These are phyloP conservation scores for Thalassarche chlororhynchos DNA, from an alignment of 2,113 vertebrate species.

Conservation along the genomic window DNA sequence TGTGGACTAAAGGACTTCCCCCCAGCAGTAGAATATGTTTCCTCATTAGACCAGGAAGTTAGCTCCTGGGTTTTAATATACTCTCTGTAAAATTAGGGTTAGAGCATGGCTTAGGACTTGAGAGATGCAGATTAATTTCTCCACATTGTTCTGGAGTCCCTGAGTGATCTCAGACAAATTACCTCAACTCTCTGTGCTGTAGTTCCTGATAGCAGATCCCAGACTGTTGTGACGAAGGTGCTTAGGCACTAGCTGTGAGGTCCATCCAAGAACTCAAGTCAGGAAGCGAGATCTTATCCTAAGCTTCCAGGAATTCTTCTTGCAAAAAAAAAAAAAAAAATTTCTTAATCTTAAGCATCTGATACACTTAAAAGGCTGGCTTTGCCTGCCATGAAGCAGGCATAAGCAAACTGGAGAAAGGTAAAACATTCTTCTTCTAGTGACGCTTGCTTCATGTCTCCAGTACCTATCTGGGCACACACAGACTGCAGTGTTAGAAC, in stretches of 20 bases:
- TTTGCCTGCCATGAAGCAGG: background rate
- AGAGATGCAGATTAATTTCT: background rate
- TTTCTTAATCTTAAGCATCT: background rate
- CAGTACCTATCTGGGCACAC: background rate
- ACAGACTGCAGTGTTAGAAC: background rate
- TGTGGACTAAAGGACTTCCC: background rate
- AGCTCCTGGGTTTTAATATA: background rate
- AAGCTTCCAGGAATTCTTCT: constrained; percentile 51
- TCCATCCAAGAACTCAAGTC: background rate
- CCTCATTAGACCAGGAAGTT: background rate
- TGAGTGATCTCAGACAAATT: background rate
- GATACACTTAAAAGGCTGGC: background rate
- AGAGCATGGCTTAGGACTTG: background rate
- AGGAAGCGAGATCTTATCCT: constrained; percentile 16
- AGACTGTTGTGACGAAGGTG: background rate
- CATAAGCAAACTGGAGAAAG: background rate
- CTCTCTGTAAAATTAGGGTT: background rate
- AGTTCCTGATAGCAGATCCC: background rate
- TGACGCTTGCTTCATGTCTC: background rate
- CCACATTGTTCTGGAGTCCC: background rate
- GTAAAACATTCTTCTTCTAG: background rate
- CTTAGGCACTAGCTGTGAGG: background rate
- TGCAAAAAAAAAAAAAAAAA: background rate
- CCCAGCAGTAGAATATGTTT: background rate
- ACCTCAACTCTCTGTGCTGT: background rate